Evolutionary conservation across 2,888 invertebrate species (phyloP).

Genomic region (Ophion obscuratus): DNA sequence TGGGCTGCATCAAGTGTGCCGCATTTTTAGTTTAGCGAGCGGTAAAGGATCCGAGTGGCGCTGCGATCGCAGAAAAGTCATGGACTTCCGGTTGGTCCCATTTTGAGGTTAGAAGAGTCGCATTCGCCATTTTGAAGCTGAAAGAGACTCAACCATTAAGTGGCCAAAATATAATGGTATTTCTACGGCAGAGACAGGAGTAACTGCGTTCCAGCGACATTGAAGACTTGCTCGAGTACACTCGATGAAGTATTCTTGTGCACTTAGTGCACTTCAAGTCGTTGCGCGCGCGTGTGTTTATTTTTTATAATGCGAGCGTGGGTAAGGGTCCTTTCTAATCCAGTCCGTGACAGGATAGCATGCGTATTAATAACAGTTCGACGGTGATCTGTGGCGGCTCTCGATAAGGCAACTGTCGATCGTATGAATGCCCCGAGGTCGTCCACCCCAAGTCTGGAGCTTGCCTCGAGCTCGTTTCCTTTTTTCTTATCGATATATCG

Average conservation of each 20-base stretch:
- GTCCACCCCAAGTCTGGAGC: constrained; percentile 47
- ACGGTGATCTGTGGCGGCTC: constrained; percentile 55
- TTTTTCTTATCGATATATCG: constrained; percentile 14
- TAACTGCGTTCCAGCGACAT: not conserved
- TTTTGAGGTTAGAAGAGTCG: not conserved
- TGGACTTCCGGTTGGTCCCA: not conserved
- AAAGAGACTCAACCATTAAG: not conserved
- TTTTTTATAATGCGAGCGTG: constrained; percentile 36
- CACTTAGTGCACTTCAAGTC: not conserved
- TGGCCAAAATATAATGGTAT: not conserved
- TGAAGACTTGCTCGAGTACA: not conserved
- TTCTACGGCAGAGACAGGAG: not conserved
- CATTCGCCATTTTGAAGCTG: not conserved
- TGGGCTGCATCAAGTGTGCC: not conserved
- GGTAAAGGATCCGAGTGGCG: not conserved
- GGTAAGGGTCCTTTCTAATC: constrained; percentile 63
- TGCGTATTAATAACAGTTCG: constrained; percentile 60
- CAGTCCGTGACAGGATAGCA: constrained; percentile 49
- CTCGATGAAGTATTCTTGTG: not conserved
- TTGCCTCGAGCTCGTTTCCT: constrained; percentile 22
- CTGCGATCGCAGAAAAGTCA: not conserved
- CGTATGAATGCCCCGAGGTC: constrained; percentile 40
- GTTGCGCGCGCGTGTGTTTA: not conserved
- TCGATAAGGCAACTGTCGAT: constrained; percentile 58
- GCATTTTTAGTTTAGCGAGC: too few relatives aligned